Percentiles rank a stretch among this genome's conserved stretches.
phyloP scores from a whole-genome alignment of 2,888 invertebrate species.

The Pandemis corylana region DNA sequence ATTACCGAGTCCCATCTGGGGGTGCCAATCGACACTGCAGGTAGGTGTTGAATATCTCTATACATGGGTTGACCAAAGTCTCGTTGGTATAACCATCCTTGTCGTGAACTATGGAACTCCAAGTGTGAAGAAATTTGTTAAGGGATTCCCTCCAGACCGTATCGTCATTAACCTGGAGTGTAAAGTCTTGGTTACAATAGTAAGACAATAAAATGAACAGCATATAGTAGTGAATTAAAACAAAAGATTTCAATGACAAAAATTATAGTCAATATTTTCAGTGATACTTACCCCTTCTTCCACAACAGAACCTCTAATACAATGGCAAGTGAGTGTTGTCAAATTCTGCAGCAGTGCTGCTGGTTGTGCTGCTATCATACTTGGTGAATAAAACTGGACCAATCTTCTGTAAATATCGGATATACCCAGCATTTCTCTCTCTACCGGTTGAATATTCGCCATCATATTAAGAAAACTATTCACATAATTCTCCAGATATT shows the following conservation, averaged over 20 bases:
- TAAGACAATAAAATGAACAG: not conserved
- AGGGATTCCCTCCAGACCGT: conserved; percentile 78
- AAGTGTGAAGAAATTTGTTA: conserved; percentile 79
- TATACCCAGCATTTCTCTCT: conserved; percentile 76
- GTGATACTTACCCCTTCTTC: conserved; percentile 74
- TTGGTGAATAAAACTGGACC: conserved; percentile 75
- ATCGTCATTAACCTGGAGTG: conserved; percentile 70
- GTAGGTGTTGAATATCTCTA: conserved; percentile 91
- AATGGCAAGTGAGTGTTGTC: conserved; percentile 74
- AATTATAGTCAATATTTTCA: not conserved
- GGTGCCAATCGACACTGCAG: conserved; percentile 92
- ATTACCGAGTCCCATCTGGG: conserved; percentile 88
- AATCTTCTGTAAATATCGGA: conserved; percentile 77
- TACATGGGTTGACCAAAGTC: conserved; percentile 71
- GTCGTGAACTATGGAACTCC: conserved; percentile 78
- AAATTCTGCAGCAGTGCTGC: conserved; percentile 75
- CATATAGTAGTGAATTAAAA: not conserved
- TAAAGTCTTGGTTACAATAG: conserved; percentile 4
- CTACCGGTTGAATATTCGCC: conserved; percentile 73
- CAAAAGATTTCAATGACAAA: not conserved
- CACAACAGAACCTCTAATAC: conserved; percentile 74
- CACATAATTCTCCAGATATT: conserved; percentile 78
- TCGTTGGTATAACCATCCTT: conserved; percentile 70
- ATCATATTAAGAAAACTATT: conserved; percentile 77
- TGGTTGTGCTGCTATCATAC: conserved; percentile 73